These are phyloP conservation scores for Thumatha senex DNA, from an alignment of 2,888 invertebrate species.

Conservation along the genomic window DNA sequence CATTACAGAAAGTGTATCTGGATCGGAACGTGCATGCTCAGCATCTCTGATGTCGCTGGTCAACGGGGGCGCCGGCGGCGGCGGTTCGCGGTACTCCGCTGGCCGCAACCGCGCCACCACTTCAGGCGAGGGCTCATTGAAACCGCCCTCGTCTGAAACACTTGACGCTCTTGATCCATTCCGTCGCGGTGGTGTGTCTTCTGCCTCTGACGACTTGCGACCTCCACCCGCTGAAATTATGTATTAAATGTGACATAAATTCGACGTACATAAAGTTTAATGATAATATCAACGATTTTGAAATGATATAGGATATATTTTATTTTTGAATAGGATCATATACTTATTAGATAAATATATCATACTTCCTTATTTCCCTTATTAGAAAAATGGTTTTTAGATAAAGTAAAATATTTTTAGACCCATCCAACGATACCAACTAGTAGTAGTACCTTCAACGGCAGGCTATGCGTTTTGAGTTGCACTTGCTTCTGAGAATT, in stretches of 20 bases:
- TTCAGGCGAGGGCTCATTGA: slow-evolving; percentile 88
- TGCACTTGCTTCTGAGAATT: no score
- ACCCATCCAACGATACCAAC: no score
- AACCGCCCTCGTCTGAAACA: slow-evolving; percentile 87
- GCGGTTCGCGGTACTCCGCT: slow-evolving; percentile 71
- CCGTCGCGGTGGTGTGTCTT: slow-evolving; percentile 83
- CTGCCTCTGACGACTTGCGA: slow-evolving; percentile 79
- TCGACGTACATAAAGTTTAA: background rate
- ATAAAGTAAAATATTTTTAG: no score
- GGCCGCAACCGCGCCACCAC: slow-evolving; percentile 85
- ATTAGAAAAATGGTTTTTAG: no score
- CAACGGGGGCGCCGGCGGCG: slow-evolving; percentile 49
- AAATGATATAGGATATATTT: no score
- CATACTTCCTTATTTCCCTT: no score
- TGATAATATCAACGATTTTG: no score
- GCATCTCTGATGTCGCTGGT: slow-evolving; percentile 64
- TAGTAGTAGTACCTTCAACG: no score
- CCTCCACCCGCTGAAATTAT: slow-evolving; percentile 71
- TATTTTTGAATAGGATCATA: no score
- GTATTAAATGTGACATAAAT: background rate
- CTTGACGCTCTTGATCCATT: slow-evolving; percentile 87
- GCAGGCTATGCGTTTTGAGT: no score
- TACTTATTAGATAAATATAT: no score
- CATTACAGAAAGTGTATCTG: slow-evolving; percentile 74
- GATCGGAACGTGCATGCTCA: slow-evolving; percentile 71